Evolutionary conservation across 2,113 vertebrate species (phyloP), one percentile per base, ranked within the genome.

Genomic region (Psephotus haematonotus): DNA sequence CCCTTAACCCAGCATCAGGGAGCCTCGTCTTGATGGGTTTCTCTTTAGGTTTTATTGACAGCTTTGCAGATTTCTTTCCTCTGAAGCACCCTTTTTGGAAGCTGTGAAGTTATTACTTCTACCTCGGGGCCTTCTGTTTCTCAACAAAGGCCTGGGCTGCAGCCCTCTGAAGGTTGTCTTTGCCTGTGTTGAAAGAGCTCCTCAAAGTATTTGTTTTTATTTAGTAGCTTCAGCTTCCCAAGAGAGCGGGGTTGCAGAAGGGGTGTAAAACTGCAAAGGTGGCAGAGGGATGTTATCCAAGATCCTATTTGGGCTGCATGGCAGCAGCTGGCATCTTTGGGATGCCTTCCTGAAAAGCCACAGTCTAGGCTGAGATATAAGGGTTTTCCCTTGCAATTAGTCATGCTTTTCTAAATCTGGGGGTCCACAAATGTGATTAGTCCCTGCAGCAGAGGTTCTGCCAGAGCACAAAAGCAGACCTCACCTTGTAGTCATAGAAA

Each of bases 11-110:
- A 4, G 79, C 55, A 3, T 67, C 52, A 39, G 85, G 81, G 91
- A 85, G 5, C 13, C 72, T 93, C 17, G 37, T 67, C 95, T 79
- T 88, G 72, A 70, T 82, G 52, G 88, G 71, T 95, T 92, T 93
- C 94, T 95, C 65, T 95, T 92, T 80, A 91, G 88, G 57, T 89
- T 96, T 93, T 97, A 95, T 93, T 93, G 94, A 94, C 90, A 94
- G 90, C 81, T 91, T 91, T 91, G 78, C 77, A 85, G 94, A 91
- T 95, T 94, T 96, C 86, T 93, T 86, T 74, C 70, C 81, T 95
- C 86, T 94, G 83, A 95, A 96, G 83, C 88, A 93, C 80, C 94
- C 93, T 92, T 91, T 80, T 81, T 84, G 77, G 92, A 93, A 93
- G 90, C 82, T 94, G 49, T 85, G 12, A 84, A 94, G 72, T 86